phyloP scores from a whole-genome alignment of 2,113 vertebrate genomes.

The Crotalus helleri region DNA sequence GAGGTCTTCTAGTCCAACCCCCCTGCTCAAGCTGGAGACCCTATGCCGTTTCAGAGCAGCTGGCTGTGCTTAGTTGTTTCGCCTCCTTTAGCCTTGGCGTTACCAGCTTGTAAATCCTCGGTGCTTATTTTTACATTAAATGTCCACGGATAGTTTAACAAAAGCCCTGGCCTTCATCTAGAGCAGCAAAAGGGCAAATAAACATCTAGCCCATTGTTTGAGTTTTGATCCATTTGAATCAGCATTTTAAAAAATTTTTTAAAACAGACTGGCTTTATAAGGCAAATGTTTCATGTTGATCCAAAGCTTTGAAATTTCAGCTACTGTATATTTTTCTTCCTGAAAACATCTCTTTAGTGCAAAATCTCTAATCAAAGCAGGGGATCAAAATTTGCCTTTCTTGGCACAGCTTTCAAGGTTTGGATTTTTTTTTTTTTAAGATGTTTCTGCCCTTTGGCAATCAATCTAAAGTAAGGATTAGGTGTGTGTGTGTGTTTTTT shows the following conservation, averaged over 20 bases:
- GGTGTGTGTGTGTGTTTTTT: not conserved
- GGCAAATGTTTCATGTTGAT: slow-evolving; percentile 62
- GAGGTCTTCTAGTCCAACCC: no score
- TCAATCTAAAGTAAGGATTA: slow-evolving; percentile 40
- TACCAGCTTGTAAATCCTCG: not conserved
- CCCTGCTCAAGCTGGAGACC: no score
- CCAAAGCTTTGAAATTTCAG: slow-evolving; percentile 68
- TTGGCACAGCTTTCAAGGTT: slow-evolving; percentile 51
- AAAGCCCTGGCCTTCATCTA: not conserved
- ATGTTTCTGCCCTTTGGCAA: slow-evolving; percentile 52
- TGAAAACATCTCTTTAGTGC: slow-evolving; percentile 57
- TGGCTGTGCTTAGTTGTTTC: not conserved
- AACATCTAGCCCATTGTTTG: slow-evolving; percentile 39
- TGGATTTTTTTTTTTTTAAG: slow-evolving; percentile 48
- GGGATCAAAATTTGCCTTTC: slow-evolving; percentile 55
- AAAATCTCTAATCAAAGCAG: slow-evolving; percentile 64
- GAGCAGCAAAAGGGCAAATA: slow-evolving; percentile 53
- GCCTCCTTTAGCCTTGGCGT: not conserved
- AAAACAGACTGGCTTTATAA: slow-evolving; percentile 45
- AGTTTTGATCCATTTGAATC: slow-evolving; percentile 39
- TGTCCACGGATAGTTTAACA: slow-evolving; percentile 11
- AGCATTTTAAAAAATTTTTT: slow-evolving; percentile 20
- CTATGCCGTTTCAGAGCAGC: no score
- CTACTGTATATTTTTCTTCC: slow-evolving; percentile 76
- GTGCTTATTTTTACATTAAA: slow-evolving; percentile 2